These are phyloP conservation scores for Trinectes maculatus DNA, from an alignment of 2,113 vertebrate species.

Conservation along the genomic window DNA sequence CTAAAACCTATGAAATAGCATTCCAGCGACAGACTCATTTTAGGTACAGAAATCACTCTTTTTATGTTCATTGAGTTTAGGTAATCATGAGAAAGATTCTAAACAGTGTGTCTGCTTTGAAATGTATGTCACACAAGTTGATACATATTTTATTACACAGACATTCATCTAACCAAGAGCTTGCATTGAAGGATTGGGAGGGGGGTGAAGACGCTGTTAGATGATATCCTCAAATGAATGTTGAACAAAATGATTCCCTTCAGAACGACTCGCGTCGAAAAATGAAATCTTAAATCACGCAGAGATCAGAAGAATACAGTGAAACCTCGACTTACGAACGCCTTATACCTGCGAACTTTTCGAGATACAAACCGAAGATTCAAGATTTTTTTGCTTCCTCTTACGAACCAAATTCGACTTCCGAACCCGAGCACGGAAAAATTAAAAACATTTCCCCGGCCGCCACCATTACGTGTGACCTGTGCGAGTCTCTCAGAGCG, in stretches of 20 bases:
- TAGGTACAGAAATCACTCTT: background rate
- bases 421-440: too few relatives aligned
- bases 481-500: too few relatives aligned
- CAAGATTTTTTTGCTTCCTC: too few relatives aligned
- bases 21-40: slow-evolving; percentile 38
- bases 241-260: background rate
- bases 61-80: slow-evolving; percentile 26
- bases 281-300: too few relatives aligned
- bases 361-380: too few relatives aligned
- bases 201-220: slow-evolving; percentile 7
- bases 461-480: too few relatives aligned
- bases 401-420: too few relatives aligned
- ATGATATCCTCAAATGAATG: background rate
- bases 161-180: slow-evolving; percentile 27
- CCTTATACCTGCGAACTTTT: too few relatives aligned
- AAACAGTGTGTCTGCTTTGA: slow-evolving; percentile 52
- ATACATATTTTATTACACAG: slow-evolving; percentile 65
- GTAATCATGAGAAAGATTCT: slow-evolving; percentile 45
- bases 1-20: slow-evolving; percentile 35
- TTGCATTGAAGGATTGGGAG: slow-evolving; percentile 21
- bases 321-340: too few relatives aligned
- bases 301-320: too few relatives aligned
- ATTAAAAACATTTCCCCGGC: too few relatives aligned
- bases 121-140: slow-evolving; percentile 61
- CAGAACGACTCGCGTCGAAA: background rate